phyloP scores from a whole-genome alignment of 2,797 vertebrate species.

The Eupleurogrammus muticus region DNA sequence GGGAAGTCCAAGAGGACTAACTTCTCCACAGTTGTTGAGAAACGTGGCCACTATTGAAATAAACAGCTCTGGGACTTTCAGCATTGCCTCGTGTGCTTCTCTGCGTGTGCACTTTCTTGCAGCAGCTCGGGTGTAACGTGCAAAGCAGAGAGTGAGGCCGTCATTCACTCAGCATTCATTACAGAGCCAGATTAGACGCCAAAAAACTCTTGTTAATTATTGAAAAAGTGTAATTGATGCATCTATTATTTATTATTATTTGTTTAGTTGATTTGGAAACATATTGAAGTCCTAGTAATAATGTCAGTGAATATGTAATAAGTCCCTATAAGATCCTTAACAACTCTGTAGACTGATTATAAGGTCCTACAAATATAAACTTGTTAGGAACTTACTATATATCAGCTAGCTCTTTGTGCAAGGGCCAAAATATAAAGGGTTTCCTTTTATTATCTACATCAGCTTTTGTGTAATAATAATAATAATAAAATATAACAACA shows the following conservation, averaged over 20 bases:
- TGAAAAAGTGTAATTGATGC: background rate
- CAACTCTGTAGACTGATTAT: no score
- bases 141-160: constrained; percentile 69
- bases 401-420: no score
- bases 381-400: no score
- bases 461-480: background rate
- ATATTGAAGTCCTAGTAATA: no score
- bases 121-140: constrained; percentile 62
- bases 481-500: background rate
- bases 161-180: constrained; percentile 46
- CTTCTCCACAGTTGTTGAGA: constrained; percentile 3
- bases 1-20: background rate
- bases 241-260: background rate
- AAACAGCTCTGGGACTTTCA: constrained; percentile 25
- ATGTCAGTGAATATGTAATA: no score
- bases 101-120: constrained; percentile 45
- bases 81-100: constrained; percentile 33
- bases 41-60: constrained; percentile 15
- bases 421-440: no score
- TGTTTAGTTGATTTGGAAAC: no score
- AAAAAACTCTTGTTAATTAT: constrained; percentile 30
- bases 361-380: no score
- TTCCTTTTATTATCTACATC: background rate
- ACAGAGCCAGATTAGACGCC: constrained; percentile 1
- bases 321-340: no score